These are phyloP conservation scores for Drosophila mimica DNA, from an alignment of 2,888 invertebrate species.

Conservation along the genomic window DNA sequence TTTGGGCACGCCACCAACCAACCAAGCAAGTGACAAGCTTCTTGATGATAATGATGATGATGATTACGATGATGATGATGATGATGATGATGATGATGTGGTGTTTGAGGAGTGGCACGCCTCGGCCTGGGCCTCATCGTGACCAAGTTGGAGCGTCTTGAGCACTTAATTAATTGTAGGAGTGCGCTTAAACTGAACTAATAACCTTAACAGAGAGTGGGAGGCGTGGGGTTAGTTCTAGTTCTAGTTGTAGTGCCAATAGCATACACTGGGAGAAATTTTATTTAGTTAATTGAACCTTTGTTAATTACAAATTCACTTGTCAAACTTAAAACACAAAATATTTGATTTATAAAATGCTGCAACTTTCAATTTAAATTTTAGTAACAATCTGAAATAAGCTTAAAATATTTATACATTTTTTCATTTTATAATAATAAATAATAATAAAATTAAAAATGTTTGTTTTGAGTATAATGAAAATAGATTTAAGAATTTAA, in stretches of 20 bases:
- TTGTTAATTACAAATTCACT: background rate
- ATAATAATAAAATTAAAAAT: too few relatives aligned
- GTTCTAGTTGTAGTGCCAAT: background rate
- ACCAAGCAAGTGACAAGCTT: slow-evolving; percentile 18
- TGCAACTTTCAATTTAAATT: background rate
- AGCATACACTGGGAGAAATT: background rate
- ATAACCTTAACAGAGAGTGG: slow-evolving; percentile 60
- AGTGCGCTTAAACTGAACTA: slow-evolving; percentile 77
- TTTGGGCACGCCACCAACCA: slow-evolving; percentile 38
- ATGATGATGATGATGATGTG: slow-evolving; percentile 35
- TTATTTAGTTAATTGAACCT: too few relatives aligned
- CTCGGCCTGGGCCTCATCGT: background rate
- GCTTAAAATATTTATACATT: background rate
- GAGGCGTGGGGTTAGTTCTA: background rate
- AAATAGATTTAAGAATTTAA: background rate
- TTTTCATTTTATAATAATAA: too few relatives aligned
- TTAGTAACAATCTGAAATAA: background rate
- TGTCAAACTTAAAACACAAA: background rate
- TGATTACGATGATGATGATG: slow-evolving; percentile 25
- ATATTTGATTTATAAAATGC: background rate
- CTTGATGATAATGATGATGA: slow-evolving; percentile 23
- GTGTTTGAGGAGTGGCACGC: slow-evolving; percentile 46
- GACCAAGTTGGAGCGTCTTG: slow-evolving; percentile 54
- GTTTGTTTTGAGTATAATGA: background rate
- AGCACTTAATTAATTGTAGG: slow-evolving; percentile 79